Base-by-base conservation (phyloP, 35 echinoderm and acorn worm species). In the Heliocidaris tuberculata region DNA sequence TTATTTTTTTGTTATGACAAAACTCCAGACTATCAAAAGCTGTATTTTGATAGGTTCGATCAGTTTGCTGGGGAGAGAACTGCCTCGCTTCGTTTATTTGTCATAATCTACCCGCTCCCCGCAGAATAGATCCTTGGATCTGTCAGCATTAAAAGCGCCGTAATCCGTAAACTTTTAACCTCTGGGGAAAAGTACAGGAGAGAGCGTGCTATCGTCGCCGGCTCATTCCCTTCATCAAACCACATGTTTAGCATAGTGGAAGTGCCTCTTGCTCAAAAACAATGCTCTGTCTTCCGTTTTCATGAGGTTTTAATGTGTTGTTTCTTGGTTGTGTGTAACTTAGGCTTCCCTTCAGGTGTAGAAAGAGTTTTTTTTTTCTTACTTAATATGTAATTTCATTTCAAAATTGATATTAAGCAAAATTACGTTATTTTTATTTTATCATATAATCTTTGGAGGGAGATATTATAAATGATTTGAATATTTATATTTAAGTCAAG, bases 161-260 rank as follows among this genome's bases (percentile, higher is more conserved):
- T 78, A 78, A 78, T 78, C 65, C 65, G 65, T 78, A 78, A 78
- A 78, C 65, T 78, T 78, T 78, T 78, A 78, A 78, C 65, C 65
- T 78, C 65, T n/a, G 24, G 65, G 65, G 65, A 78, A 78, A 78
- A 78, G 65, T 78, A 78, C 65, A 78, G 65, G 60, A n/a, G 65
- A n/a, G 65, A n/a, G 65, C 6, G 61, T 27, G 61, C 17, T 7
- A 78, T 78, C 27, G 27, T 78, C 27, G 65, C 21, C 19, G 21
- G 27, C 65, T 78, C 65, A 78, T 78, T 78, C 65, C 27, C 65
- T 19, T 78, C 65, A 78, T 78, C 27, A 24, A n/a, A 78, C 65
- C 65, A n/a, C 27, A 78, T n/a, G 65, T 78, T 78, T 78, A 78
- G 7, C 65, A n/a, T 78, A 27, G 52, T 78, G 27, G 4, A 78